Conservation (phyloP, 2,888 invertebrate species). For the Heliconius sara region DNA sequence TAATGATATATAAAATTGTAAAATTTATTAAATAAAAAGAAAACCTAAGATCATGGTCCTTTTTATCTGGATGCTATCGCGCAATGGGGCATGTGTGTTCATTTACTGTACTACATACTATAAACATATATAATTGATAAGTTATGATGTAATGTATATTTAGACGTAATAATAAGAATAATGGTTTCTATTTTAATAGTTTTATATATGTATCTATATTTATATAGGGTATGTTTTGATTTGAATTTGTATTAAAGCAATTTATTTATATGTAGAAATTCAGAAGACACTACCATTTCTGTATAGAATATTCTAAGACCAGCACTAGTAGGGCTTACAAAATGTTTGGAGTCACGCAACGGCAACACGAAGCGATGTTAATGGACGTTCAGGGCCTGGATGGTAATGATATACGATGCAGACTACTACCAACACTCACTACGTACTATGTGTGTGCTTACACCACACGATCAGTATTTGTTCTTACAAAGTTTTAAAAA, state of each 20-base stretch:
- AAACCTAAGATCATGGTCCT: not conserved
- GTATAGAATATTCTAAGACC: not conserved
- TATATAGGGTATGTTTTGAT: not conserved
- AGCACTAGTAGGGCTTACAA: conserved; percentile 60
- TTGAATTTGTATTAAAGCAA: not conserved
- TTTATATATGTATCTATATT: no score
- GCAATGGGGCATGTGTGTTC: not conserved
- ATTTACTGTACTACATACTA: no score
- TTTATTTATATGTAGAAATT: not conserved
- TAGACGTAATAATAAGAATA: no score
- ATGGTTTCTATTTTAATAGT: no score
- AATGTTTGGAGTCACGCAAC: conserved; percentile 78
- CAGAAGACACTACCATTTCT: not conserved
- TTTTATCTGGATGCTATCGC: not conserved
- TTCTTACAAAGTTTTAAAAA: no score
- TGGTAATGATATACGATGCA: conserved; percentile 52
- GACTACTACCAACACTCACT: conserved; percentile 13
- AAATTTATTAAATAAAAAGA: not conserved
- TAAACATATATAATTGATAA: no score
- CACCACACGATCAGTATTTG: not conserved
- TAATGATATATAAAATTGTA: not conserved
- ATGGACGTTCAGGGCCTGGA: conserved; percentile 43
- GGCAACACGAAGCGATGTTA: conserved; percentile 48
- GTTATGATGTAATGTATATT: no score
- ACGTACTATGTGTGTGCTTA: conserved; percentile 6